phyloP scores from a whole-genome alignment of 1,140 invertebrate species.

The Pygmarrhopalites habei region DNA sequence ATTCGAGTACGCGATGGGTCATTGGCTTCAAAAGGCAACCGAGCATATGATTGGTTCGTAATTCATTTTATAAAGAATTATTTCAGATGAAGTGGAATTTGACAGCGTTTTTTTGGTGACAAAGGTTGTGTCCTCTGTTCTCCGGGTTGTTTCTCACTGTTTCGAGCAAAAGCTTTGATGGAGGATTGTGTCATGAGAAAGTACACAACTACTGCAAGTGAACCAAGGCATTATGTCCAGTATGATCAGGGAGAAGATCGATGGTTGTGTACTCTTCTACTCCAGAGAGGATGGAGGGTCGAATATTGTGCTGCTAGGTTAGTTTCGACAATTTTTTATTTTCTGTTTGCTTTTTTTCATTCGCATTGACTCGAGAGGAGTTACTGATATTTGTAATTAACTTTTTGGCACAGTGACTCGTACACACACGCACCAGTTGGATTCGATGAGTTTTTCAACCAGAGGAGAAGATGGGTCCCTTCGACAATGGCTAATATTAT shows the following conservation, averaged over 20 bases:
- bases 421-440: conserved; percentile 56
- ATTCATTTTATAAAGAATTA: no score
- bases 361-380: no score
- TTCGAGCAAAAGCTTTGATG: conserved; percentile 53
- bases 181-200: conserved; percentile 55
- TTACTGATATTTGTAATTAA: no score
- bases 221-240: conserved; percentile 49
- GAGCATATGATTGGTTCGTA: conserved; percentile 61
- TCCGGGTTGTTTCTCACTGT: conserved; percentile 56
- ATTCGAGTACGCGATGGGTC: conserved; percentile 53
- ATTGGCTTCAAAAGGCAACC: conserved; percentile 60
- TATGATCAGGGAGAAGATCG: conserved; percentile 52
- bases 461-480: conserved; percentile 57
- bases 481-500: conserved; percentile 61
- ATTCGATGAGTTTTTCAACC: conserved; percentile 57
- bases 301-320: conserved; percentile 60
- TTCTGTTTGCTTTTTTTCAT: no score
- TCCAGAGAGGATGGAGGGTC: conserved; percentile 57
- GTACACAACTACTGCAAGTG: conserved; percentile 51
- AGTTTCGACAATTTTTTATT: no score
- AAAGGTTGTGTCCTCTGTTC: conserved; percentile 55
- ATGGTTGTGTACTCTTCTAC: conserved; percentile 57
- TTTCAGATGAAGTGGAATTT: no score
- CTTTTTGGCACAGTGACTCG: no score
- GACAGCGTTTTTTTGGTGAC: no score